A percentile compares a stretch with the other conserved stretches of the same genome.
Evolutionary conservation across 2,113 vertebrate genomes (phyloP).

Genomic region (mouse (Mus musculus)): GRCm39 chr2:121757501-121758000

Average conservation of each 20-base stretch:
- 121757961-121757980: slow-evolving; percentile 22
- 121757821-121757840: slow-evolving; percentile 32
- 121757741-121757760: too few relatives aligned
- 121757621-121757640: too few relatives aligned
- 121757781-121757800: slow-evolving; percentile 1
- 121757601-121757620: slow-evolving; percentile 30
- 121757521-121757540: slow-evolving; percentile 32
- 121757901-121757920: neutral
- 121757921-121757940: neutral
- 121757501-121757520: neutral
- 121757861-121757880: neutral
- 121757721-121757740: too few relatives aligned
- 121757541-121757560: neutral
- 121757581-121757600: slow-evolving; percentile 15
- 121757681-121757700: too few relatives aligned
- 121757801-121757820: slow-evolving; percentile 6
- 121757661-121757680: too few relatives aligned
- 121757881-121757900: neutral
- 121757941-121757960: slow-evolving; percentile 1
- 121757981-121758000: neutral
- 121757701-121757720: too few relatives aligned
- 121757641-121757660: too few relatives aligned
- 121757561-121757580: slow-evolving; percentile 30
- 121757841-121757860: neutral
- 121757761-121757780: slow-evolving; percentile 9